These are phyloP conservation scores for Eupithecia exiguata DNA, from an alignment of 2,888 invertebrate genomes.

Conservation along the genomic window DNA sequence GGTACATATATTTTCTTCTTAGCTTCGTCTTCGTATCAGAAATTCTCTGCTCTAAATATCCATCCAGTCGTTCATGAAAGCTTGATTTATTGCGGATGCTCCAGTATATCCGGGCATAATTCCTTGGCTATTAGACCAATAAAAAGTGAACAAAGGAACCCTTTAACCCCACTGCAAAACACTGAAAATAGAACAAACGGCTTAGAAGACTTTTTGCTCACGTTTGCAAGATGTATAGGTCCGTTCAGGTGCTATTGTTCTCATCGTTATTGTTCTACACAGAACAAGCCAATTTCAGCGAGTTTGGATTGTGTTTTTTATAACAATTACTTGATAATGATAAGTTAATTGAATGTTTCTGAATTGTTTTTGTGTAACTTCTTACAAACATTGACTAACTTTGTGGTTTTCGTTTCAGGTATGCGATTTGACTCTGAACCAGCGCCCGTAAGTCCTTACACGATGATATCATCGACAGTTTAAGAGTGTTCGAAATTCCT, in stretches of 20 bases:
- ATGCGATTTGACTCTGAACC: constrained; percentile 29
- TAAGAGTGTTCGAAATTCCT: constrained; percentile 31
- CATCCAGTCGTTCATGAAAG: constrained; percentile 10
- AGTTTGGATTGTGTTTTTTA: constrained; percentile 45
- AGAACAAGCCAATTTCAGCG: constrained; percentile 50
- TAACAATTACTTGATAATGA: constrained; percentile 46
- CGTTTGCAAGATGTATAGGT: constrained; percentile 42
- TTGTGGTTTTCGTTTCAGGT: constrained; percentile 43
- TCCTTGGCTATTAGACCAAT: constrained; percentile 30
- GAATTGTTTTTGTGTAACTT: constrained; percentile 30
- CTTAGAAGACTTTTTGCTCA: constrained; percentile 39
- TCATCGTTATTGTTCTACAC: constrained; percentile 52
- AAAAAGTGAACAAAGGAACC: constrained; percentile 30
- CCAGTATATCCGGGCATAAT: constrained; percentile 29
- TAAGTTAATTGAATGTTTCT: constrained; percentile 43
- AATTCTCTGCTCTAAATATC: constrained; percentile 25
- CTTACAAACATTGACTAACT: constrained; percentile 24
- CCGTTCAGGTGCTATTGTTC: constrained; percentile 54
- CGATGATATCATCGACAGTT: constrained; percentile 29
- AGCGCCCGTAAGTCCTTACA: constrained; percentile 22
- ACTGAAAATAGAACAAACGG: constrained; percentile 35
- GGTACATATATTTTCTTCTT: constrained; percentile 26
- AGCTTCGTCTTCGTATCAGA: constrained; percentile 19
- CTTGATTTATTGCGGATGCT: constrained; percentile 36
- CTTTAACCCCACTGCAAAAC: constrained; percentile 30